phyloP scores from a whole-genome alignment of 2,113 vertebrate genomes.

The Notothenia coriiceps region DNA sequence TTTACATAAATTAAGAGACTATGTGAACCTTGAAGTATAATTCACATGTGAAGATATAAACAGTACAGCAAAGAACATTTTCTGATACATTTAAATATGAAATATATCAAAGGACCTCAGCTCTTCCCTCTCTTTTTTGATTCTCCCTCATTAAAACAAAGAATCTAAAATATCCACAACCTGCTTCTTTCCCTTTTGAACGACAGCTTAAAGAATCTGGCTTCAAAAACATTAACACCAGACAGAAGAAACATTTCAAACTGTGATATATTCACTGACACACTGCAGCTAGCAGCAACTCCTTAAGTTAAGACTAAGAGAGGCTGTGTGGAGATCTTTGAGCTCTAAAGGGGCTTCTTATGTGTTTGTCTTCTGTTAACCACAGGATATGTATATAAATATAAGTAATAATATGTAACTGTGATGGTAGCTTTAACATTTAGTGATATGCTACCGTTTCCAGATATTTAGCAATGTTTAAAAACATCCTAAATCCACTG shows the following conservation, averaged over 20 bases:
- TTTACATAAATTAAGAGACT: constrained; percentile 39
- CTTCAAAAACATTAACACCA: constrained; percentile 62
- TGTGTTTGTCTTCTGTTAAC: constrained; percentile 40
- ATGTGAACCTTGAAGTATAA: constrained; percentile 28
- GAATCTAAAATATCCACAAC: constrained; percentile 16
- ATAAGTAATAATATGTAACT: constrained; percentile 12
- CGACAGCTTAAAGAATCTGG: constrained; percentile 38
- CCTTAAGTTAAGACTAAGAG: constrained; percentile 18
- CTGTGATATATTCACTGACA: constrained; percentile 33
- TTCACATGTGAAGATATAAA: constrained; percentile 27
- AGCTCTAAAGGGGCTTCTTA: constrained; percentile 42
- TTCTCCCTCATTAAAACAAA: constrained; percentile 1
- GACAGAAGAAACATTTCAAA: constrained; percentile 59
- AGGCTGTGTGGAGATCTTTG: constrained; percentile 35
- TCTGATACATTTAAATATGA: background rate
- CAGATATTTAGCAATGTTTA: constrained; percentile 39
- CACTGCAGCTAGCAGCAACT: constrained; percentile 39
- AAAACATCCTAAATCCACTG: constrained; percentile 51
- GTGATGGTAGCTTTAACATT: constrained; percentile 48
- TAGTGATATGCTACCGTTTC: constrained; percentile 51
- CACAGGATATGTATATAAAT: constrained; percentile 7
- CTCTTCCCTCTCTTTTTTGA: background rate
- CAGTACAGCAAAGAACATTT: constrained; percentile 20
- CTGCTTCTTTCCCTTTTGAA: constrained; percentile 44
- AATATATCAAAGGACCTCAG: background rate